phyloP scores from a whole-genome alignment of 1,140 invertebrate genomes.

The Sinonovacula constricta region DNA sequence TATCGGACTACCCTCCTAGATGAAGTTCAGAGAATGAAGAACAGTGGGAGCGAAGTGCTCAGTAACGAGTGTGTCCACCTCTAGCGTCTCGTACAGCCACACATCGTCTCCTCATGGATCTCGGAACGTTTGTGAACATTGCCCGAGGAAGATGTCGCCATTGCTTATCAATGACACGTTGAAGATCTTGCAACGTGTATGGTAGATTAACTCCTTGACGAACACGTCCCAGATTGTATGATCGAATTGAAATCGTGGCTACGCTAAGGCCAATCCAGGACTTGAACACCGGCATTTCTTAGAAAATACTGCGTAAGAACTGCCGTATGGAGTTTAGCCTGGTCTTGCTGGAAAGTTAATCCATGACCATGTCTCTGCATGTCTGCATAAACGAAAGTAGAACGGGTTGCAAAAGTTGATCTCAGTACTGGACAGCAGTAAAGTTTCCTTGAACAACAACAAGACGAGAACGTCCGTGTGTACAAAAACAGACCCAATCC shows the following conservation, averaged over 20 bases:
- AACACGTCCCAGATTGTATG: slow-evolving; percentile 7
- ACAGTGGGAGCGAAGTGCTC: no score
- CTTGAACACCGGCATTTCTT: no score
- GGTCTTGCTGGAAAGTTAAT: no score
- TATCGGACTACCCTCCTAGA: not conserved
- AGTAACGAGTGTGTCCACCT: slow-evolving; percentile 6
- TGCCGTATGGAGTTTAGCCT: not conserved
- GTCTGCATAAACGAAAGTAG: no score
- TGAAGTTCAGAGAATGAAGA: slow-evolving; percentile 16
- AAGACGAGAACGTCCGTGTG: no score
- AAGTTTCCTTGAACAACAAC: no score
- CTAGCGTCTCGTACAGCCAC: slow-evolving; percentile 13
- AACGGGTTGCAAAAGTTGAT: slow-evolving; percentile 9
- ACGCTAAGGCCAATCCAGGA: no score
- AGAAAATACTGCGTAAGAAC: slow-evolving; percentile 6
- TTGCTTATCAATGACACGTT: not conserved
- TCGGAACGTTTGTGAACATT: slow-evolving; percentile 10
- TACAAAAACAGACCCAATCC: no score
- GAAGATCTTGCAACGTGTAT: not conserved
- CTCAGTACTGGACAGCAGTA: not conserved
- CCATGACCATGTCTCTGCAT: no score
- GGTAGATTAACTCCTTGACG: slow-evolving; percentile 1
- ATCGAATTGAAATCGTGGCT: not conserved
- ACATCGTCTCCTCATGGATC: not conserved
- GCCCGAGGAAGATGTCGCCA: no score